Evolutionary conservation across 2,888 invertebrate species (phyloP).

Genomic region (Sisyra nigra): DNA sequence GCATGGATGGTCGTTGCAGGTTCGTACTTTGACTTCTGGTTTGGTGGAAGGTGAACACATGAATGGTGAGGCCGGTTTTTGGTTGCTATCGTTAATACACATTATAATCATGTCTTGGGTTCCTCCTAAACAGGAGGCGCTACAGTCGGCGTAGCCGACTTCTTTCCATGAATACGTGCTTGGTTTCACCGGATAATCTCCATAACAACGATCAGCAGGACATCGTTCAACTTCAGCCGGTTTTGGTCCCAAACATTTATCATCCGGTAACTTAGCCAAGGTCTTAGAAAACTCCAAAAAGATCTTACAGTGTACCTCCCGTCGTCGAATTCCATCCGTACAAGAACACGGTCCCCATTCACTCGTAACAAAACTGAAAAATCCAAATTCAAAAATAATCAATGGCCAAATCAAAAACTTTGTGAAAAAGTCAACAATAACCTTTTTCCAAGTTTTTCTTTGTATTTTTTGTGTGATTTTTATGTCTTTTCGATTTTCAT

Average conservation of each 20-base stretch:
- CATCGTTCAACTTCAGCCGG: constrained; percentile 71
- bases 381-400: constrained; percentile 1
- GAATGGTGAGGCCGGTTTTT: constrained; percentile 73
- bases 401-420: background rate
- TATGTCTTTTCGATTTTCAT: background rate
- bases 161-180: constrained; percentile 74
- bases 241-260: constrained; percentile 72
- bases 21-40: constrained; percentile 74
- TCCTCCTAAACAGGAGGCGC: constrained; percentile 84
- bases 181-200: constrained; percentile 20
- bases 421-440: background rate
- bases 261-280: constrained; percentile 73
- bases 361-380: constrained; percentile 72
- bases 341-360: constrained; percentile 90
- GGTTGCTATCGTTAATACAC: constrained; percentile 74
- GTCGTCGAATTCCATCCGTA: constrained; percentile 73
- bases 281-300: constrained; percentile 84
- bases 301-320: constrained; percentile 87
- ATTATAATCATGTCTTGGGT: constrained; percentile 76
- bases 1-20: constrained; percentile 91
- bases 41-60: constrained; percentile 75
- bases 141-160: constrained; percentile 83
- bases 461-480: background rate
- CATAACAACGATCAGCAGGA: constrained; percentile 56
- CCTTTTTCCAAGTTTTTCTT: constrained; percentile 2